phyloP scores from a whole-genome alignment of 2,888 invertebrate genomes.

The Macrophya alboannulata region DNA sequence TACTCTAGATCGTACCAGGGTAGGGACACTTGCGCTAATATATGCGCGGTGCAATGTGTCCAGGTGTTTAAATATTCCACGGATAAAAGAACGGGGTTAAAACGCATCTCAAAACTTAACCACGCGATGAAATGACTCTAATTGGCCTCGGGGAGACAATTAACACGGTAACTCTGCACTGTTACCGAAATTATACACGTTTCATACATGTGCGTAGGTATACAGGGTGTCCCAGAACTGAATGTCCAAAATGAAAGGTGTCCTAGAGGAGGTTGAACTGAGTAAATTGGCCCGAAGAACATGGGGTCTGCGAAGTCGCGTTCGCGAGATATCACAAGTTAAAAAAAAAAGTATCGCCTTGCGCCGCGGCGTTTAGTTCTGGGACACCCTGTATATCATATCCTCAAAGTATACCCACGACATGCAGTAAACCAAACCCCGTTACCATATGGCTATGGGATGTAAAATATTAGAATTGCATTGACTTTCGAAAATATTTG shows the following conservation, averaged over 20 bases:
- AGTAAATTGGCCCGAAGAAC: no score
- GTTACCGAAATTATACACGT: background rate
- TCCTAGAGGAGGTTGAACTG: no score
- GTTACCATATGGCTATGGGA: background rate
- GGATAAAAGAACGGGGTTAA: conserved; percentile 34
- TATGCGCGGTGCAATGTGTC: conserved; percentile 35
- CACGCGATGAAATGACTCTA: conserved; percentile 1
- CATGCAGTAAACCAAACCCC: background rate
- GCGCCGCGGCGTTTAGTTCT: no score
- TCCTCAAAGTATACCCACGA: no score
- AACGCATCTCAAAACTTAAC: conserved; percentile 2
- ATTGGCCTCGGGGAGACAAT: conserved; percentile 31
- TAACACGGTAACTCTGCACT: background rate
- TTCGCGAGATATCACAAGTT: no score
- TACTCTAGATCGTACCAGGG: conserved; percentile 42
- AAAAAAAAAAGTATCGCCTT: no score
- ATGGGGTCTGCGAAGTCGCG: no score
- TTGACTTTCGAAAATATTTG: background rate
- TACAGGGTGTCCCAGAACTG: no score
- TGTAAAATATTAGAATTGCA: background rate
- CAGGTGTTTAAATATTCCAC: conserved; percentile 46
- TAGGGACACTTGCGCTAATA: conserved; percentile 46
- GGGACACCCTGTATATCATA: no score
- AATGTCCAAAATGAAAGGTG: no score
- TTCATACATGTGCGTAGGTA: background rate